Percentiles rank a stretch among this genome's conserved stretches.
phyloP scores from a whole-genome alignment of 2,888 invertebrate genomes.

The Metellina segmentata region DNA sequence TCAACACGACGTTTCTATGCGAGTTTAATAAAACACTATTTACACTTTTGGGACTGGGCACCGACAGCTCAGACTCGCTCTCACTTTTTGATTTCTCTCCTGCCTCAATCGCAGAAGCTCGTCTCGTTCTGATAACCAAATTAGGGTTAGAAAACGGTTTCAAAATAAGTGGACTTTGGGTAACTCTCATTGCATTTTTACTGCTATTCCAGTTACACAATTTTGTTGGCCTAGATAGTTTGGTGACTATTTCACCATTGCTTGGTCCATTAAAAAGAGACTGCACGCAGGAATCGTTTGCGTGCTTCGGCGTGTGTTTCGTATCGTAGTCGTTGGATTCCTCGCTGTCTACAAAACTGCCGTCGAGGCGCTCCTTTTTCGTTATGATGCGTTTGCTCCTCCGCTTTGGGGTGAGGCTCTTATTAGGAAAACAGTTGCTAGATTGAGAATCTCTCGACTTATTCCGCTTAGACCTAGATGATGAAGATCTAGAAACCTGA shows the following conservation, averaged over 20 bases:
- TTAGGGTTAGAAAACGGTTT: conserved; percentile 81
- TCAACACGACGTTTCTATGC: conserved; percentile 27
- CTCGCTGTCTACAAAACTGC: conserved; percentile 36
- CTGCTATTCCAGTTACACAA: conserved; percentile 34
- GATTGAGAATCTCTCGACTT: conserved; percentile 11
- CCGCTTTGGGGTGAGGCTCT: conserved; percentile 33
- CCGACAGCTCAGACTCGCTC: conserved; percentile 74
- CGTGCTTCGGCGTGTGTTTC: not conserved
- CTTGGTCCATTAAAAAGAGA: conserved; percentile 30
- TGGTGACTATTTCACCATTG: conserved; percentile 22
- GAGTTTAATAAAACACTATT: conserved; percentile 22
- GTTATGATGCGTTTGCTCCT: conserved; percentile 58
- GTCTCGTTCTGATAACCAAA: conserved; percentile 81
- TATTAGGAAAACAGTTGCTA: not conserved
- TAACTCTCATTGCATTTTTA: conserved; percentile 7
- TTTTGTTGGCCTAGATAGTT: conserved; percentile 35
- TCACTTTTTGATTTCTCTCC: conserved; percentile 63
- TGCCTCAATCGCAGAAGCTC: conserved; percentile 78
- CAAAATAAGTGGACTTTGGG: conserved; percentile 70
- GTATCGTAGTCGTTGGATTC: conserved; percentile 32
- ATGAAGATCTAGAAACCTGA: conserved; percentile 88
- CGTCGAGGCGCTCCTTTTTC: conserved; percentile 44
- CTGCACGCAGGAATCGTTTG: not conserved
- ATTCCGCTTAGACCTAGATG: conserved; percentile 52
- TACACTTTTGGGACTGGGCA: conserved; percentile 49